Base-by-base conservation (phyloP, 2,888 invertebrate species). In the Leucophora obtusa region DNA sequence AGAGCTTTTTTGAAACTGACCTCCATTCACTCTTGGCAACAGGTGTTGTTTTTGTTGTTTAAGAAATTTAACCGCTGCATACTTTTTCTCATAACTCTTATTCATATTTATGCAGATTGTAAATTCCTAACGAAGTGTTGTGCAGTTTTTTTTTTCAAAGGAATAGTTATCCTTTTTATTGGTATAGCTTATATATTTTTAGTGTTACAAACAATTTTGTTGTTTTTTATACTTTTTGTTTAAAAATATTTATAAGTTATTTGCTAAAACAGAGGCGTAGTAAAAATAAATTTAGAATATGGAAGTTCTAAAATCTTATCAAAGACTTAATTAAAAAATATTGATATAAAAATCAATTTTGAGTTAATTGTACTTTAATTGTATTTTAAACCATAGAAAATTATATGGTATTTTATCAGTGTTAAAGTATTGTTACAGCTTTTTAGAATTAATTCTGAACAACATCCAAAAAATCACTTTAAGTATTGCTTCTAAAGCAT, bases 1-100 rank as follows among this genome's bases (percentile, higher is more conserved):
- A 14, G 6, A 3, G n/a, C n/a, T 47, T 4, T 43, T 47, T 47
- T 10, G n/a, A 50, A 51, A 70, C 63, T 76, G 70, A 62, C 66
- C 71, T 78, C 71, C 59, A 50, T 28, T 7, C 28, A 28, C 28
- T 28, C 38, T 35, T 59, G 77, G 77, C 77, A 78, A 78, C 77
- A 78, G 77, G 77, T 78, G 77, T 66, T 60, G 77, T n/a, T 6
- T 47, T n/a, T 47, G n/a, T 47, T 11, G 43, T 7, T n/a, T n/a
- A 47, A 47, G n/a, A 47, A 47, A 47, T n/a, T 14, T 5, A 47
- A 47, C 38, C 53, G 17, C 11, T 47, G 11, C 17, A 63, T 47
- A 70, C 58, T 77, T 77, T 18, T 63, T 35, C 50, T 56, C 56
- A 56, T 63, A 70, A 65, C 43, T 54, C 43, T 63, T 51, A 51